Evolutionary conservation across 2,113 vertebrate species (phyloP).

Genomic region (Daphoenositta chrysoptera): DNA sequence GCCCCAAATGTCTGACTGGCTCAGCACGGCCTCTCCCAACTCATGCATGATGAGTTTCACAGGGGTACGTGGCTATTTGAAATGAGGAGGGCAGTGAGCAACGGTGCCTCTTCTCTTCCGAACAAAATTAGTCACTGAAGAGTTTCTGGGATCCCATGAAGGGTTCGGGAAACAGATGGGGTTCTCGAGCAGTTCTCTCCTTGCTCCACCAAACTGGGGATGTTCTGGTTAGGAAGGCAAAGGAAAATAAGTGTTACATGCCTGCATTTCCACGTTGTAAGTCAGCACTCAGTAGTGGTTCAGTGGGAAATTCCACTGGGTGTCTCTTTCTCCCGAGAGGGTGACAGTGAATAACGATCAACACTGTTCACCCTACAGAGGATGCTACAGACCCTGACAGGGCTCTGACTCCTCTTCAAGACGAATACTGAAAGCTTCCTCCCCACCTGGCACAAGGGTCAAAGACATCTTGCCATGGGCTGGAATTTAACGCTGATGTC

Average conservation of each 20-base stretch:
- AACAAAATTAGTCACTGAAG: not conserved
- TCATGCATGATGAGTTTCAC: not conserved
- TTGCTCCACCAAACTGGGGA: not conserved
- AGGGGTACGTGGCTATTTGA: fast-evolving
- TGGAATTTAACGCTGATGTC: not conserved
- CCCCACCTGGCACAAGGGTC: not conserved
- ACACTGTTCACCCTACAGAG: not conserved
- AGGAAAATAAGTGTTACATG: not conserved
- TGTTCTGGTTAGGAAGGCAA: not conserved
- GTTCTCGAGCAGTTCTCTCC: not conserved
- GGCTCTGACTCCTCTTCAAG: not conserved
- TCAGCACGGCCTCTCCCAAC: not conserved
- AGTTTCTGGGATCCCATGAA: fast-evolving
- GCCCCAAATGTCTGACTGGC: not conserved
- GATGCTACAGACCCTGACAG: not conserved
- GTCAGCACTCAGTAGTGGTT: not conserved
- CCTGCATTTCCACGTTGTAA: not conserved
- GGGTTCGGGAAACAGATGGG: not conserved
- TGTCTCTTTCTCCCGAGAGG: not conserved
- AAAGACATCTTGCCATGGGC: not conserved
- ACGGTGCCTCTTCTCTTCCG: not conserved
- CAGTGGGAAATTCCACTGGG: not conserved
- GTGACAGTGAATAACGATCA: not conserved
- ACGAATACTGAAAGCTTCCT: not conserved
- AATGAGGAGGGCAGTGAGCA: not conserved